These are phyloP conservation scores for Cyrtodaria siliqua DNA, from an alignment of 2,888 invertebrate species.

Conservation along the genomic window DNA sequence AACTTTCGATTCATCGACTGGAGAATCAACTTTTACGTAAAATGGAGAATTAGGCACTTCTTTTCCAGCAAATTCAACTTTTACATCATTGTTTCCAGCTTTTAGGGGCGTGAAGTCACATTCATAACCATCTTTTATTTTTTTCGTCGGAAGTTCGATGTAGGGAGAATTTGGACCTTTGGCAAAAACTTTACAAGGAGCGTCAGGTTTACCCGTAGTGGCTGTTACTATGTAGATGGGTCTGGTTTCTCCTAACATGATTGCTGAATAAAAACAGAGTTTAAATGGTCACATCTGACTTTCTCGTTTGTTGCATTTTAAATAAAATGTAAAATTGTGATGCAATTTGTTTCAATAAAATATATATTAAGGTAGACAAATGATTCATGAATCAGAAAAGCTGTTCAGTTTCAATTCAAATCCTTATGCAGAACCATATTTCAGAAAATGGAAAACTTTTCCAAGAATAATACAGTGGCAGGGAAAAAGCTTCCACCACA, in stretches of 20 bases:
- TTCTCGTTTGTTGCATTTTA: no score
- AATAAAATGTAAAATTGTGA: no score
- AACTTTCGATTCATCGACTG: slow-evolving; percentile 81
- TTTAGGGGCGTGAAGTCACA: slow-evolving; percentile 84
- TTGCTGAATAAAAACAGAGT: slow-evolving; percentile 47
- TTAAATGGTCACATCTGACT: no score
- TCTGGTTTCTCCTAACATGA: slow-evolving; percentile 61
- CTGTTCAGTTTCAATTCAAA: no score
- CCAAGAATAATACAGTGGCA: no score
- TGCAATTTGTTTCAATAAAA: no score
- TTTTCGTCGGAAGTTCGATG: slow-evolving; percentile 92
- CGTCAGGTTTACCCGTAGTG: slow-evolving; percentile 68
- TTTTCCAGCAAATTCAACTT: slow-evolving; percentile 83
- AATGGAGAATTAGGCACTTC: slow-evolving; percentile 85
- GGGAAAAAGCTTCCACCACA: no score
- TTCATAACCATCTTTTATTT: slow-evolving; percentile 87
- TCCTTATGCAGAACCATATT: no score
- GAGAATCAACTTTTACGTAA: slow-evolving; percentile 78
- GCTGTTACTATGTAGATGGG: slow-evolving; percentile 52
- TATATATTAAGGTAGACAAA: no score
- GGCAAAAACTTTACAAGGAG: slow-evolving; percentile 73
- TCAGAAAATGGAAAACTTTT: no score
- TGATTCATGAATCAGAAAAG: no score
- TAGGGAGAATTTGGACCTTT: slow-evolving; percentile 84
- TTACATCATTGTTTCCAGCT: slow-evolving; percentile 84